Evolutionary conservation across 2,797 vertebrate species (phyloP).

Genomic region (Anas acuta): DNA sequence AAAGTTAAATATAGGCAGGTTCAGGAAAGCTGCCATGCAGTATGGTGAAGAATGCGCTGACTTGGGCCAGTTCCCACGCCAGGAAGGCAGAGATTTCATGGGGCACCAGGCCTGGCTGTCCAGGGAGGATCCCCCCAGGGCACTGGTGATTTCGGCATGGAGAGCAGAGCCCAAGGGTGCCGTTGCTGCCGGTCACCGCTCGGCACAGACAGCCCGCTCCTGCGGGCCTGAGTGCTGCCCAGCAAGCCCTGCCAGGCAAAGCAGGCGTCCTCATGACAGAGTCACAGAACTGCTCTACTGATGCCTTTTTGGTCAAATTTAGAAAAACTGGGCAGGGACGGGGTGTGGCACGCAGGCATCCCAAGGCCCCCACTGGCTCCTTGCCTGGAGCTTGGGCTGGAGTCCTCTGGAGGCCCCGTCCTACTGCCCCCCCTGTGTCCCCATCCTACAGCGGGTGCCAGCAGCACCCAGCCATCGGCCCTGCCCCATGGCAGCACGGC

Average conservation of each 20-base stretch:
- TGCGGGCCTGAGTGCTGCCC: not conserved
- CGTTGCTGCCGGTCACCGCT: not conserved
- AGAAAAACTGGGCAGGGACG: not conserved
- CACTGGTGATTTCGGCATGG: no score
- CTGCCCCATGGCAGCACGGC: no score
- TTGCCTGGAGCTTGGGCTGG: not conserved
- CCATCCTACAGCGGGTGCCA: no score
- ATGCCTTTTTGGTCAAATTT: not conserved
- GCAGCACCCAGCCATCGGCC: no score
- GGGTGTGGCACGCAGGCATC: not conserved
- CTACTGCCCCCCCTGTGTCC: not conserved
- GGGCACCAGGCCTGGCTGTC: not conserved
- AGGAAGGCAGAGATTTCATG: not conserved
- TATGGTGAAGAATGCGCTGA: conserved; percentile 18
- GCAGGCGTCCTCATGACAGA: no score
- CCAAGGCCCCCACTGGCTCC: not conserved
- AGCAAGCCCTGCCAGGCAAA: not conserved
- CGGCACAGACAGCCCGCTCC: not conserved
- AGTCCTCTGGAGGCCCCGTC: not conserved
- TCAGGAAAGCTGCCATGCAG: not conserved
- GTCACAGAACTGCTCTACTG: no score
- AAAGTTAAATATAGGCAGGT: conserved; percentile 51
- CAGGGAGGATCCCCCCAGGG: not conserved
- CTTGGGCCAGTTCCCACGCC: not conserved
- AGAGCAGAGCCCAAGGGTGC: not conserved